Base-by-base conservation (phyloP, 2,888 invertebrate genomes). In the Agelastica alni region DNA sequence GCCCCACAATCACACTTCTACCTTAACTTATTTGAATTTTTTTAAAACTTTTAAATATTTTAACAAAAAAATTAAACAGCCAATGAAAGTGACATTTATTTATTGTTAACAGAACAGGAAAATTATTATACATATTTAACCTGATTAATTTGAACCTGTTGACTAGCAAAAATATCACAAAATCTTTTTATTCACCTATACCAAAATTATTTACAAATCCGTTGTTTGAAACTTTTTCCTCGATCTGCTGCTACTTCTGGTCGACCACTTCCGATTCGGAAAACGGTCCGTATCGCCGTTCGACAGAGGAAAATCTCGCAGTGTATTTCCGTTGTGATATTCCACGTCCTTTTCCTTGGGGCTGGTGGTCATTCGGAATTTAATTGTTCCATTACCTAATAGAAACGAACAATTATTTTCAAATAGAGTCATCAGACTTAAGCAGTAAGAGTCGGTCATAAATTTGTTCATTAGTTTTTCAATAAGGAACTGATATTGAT, bases 321-420 rank as follows among this genome's bases (percentile, higher is more conserved):
- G 31, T 1, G 22, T 4, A n/a, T 32, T 49, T 32, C 49, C 42
- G 32, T 49, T 49, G 14, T 17, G 41, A 32, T 32, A 32, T n/a
- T 16, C 32, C 17, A 18, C 31, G 10, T 32, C 41, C 31, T 31
- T 39, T 4, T 48, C 36, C 14, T 22, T 47, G n/a, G 56, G 16
- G 16, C 32, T 46, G 4, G 51, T 34, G 4, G 51, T 34, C 16
- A 46, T 20, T 47, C 53, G 55, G 12, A 61, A 20, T 28, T 57
- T 59, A 10, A 57, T 53, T 20, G 61, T 59, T 10, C 59, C 57
- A n/a, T 57, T 55, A 16, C 42, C 59, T 51, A 55, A 58, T 60
- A 34, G 30, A 47, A 56, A 14, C 18, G 20, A 30, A 16, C 37
- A 20, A 36, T 5, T 9, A 9, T 13, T 20, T 34, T 45, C 12